Conservation (phyloP, 2,888 invertebrate genomes). For the Phaedon cochleariae region DNA sequence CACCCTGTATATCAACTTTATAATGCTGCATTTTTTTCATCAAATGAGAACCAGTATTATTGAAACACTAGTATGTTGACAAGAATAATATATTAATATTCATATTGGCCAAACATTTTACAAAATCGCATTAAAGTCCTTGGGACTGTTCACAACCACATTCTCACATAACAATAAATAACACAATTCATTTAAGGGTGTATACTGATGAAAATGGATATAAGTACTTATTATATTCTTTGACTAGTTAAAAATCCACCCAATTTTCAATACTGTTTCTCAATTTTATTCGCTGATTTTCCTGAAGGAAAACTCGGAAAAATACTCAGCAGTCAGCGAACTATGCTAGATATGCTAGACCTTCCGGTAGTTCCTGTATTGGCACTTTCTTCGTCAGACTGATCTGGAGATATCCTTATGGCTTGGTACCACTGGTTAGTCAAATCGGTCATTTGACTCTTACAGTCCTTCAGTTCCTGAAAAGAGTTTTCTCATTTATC, state of each 20-base stretch:
- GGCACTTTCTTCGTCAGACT: conserved; percentile 78
- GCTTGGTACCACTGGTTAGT: conserved; percentile 98
- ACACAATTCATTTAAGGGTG: background rate
- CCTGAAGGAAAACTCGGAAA: no score
- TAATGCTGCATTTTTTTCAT: no score
- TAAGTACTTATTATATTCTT: conserved; percentile 11
- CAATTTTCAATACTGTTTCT: conserved; percentile 31
- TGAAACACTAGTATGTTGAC: no score
- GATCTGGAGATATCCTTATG: conserved; percentile 86
- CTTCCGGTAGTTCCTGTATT: conserved; percentile 57
- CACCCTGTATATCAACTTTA: no score
- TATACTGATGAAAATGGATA: background rate
- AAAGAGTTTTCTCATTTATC: conserved; percentile 18
- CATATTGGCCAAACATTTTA: conserved; percentile 2
- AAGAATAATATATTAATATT: conserved; percentile 12
- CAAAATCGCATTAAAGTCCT: conserved; percentile 5
- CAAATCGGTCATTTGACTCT: conserved; percentile 94
- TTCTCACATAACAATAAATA: background rate
- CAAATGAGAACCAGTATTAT: no score
- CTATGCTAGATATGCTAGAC: conserved; percentile 62
- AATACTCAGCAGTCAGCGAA: conserved; percentile 56
- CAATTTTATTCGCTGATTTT: conserved; percentile 9
- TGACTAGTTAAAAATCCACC: conserved; percentile 27
- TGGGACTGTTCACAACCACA: conserved; percentile 5
- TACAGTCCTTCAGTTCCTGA: conserved; percentile 93